A percentile compares a stretch with the other conserved stretches of the same genome.
Evolutionary conservation across 1,140 invertebrate genomes (phyloP).

Genomic region (Acyrthosiphon pisum): DNA sequence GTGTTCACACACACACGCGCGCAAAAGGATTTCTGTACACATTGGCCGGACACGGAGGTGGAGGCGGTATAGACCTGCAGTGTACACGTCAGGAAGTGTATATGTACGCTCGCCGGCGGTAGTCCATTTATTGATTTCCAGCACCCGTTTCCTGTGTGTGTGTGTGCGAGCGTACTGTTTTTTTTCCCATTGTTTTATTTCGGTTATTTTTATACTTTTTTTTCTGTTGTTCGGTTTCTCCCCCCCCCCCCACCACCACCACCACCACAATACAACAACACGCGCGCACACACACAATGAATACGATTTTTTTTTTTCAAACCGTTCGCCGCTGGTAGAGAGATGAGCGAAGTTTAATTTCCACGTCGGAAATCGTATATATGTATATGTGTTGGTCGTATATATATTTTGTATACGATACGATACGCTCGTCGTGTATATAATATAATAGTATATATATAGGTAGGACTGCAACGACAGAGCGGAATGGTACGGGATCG

Average conservation of each 20-base stretch:
- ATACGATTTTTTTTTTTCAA: conserved; percentile 44
- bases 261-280: not conserved
- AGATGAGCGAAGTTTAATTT: conserved; percentile 54
- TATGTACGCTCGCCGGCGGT: not conserved
- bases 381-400: not conserved
- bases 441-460: too few relatives aligned
- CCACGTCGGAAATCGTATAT: conserved; percentile 37
- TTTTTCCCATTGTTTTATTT: conserved; percentile 40
- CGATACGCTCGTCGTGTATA: not conserved
- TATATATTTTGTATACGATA: not conserved
- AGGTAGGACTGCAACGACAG: not conserved
- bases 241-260: too few relatives aligned
- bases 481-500: not conserved
- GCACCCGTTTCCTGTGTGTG: conserved; percentile 41
- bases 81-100: not conserved
- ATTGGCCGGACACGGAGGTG: not conserved
- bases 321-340: not conserved
- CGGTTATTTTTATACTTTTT: conserved; percentile 11
- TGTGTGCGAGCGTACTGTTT: not conserved
- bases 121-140: conserved; percentile 51
- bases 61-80: not conserved
- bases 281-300: not conserved
- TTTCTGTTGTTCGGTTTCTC: not conserved
- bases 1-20: not conserved
- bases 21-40: conserved; percentile 5